Evolutionary conservation across 2,797 vertebrate species (phyloP).

Genomic region (Crocodylus rhombifer): DNA sequence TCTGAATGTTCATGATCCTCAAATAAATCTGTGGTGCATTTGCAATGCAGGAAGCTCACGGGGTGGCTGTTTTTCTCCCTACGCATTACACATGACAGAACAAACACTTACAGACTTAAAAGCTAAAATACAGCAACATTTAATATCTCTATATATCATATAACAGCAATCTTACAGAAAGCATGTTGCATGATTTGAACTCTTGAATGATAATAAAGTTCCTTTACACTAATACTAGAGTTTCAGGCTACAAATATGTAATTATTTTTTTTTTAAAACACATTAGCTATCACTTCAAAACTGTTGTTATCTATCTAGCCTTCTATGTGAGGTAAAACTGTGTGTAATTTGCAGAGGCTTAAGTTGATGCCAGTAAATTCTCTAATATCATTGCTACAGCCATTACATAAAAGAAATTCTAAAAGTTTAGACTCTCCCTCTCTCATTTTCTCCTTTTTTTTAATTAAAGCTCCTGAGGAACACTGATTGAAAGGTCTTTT

Average conservation of each 20-base stretch:
- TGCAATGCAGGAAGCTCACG: background rate
- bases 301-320: conserved; percentile 15
- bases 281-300: background rate
- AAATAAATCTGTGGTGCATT: rapidly evolving
- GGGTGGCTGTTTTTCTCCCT: background rate
- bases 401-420: conserved; percentile 66
- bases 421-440: conserved; percentile 51
- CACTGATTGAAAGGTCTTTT: conserved; percentile 83
- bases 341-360: conserved; percentile 7
- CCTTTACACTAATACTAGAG: conserved; percentile 17
- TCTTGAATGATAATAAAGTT: background rate
- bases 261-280: conserved; percentile 16
- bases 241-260: conserved; percentile 7
- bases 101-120: background rate
- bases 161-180: background rate
- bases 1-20: background rate
- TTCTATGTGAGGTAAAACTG: background rate
- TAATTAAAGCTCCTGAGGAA: conserved; percentile 79
- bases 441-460: conserved; percentile 63
- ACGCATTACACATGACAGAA: background rate
- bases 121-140: background rate
- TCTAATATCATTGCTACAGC: conserved; percentile 40
- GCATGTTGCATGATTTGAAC: background rate
- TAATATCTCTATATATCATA: background rate
- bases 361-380: background rate